Evolutionary conservation across 2,113 vertebrate species (phyloP).

Genomic region (Platysternon megacephalum): DNA sequence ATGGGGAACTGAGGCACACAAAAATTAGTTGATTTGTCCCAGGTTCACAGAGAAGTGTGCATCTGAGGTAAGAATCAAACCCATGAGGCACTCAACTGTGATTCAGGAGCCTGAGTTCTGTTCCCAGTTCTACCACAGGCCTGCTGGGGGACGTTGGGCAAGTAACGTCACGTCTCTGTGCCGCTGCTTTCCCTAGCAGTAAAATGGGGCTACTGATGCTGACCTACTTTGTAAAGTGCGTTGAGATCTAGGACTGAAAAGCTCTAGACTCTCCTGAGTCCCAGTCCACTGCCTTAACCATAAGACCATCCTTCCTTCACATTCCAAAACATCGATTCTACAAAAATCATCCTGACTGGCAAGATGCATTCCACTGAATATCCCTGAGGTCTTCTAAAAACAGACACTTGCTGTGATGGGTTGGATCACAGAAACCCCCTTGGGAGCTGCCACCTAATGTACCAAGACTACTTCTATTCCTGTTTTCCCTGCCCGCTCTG

Average conservation of each 20-base stretch:
- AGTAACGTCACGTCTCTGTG: background rate
- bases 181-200: background rate
- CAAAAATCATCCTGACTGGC: background rate
- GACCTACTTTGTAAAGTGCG: background rate
- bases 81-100: background rate
- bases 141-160: background rate
- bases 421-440: too few species aligned
- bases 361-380: background rate
- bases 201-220: background rate
- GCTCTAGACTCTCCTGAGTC: background rate
- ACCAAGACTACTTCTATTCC: too few species aligned
- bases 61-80: background rate
- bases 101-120: background rate
- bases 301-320: background rate
- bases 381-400: background rate
- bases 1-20: background rate
- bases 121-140: background rate
- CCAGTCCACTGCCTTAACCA: rapidly evolving
- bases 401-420: too few species aligned
- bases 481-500: too few species aligned
- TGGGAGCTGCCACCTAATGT: too few species aligned
- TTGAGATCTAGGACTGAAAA: background rate
- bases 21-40: background rate
- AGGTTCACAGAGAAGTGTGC: background rate
- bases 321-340: background rate